Conservation (phyloP, 2,113 vertebrate species). For the Neopipo cinnamomea region DNA sequence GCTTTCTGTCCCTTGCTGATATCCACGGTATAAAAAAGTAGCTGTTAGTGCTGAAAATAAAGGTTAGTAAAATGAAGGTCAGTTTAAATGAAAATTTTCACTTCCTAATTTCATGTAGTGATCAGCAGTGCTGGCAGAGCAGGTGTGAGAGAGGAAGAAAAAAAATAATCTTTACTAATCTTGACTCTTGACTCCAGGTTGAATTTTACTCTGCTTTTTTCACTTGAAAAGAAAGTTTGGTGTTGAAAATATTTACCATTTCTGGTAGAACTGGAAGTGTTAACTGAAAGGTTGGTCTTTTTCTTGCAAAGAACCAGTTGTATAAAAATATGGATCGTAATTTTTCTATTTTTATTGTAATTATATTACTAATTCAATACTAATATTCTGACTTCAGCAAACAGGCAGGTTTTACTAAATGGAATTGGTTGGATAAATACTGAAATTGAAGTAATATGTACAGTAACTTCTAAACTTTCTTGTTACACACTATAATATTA, state of each 20-base stretch:
- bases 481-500: neutral
- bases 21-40: neutral
- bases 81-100: neutral
- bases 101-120: neutral
- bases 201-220: neutral
- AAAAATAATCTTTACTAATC: neutral
- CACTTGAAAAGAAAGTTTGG: neutral
- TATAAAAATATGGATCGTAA: neutral
- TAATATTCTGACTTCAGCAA: neutral
- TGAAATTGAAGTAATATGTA: neutral
- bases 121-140: neutral
- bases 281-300: neutral
- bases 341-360: neutral
- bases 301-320: neutral
- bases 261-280: neutral
- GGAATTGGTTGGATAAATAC: neutral
- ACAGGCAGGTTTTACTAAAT: neutral
- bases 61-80: neutral
- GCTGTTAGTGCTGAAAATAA: neutral
- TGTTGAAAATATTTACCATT: neutral
- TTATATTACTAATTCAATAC: neutral
- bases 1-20: neutral
- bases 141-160: no score
- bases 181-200: neutral
- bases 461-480: neutral